Percentiles rank a stretch among this genome's conserved stretches.
These are phyloP conservation scores for Pelagia noctiluca DNA, from an alignment of 30 jellyfish, hydroid and myxozoan species.

Conservation along the genomic window DNA sequence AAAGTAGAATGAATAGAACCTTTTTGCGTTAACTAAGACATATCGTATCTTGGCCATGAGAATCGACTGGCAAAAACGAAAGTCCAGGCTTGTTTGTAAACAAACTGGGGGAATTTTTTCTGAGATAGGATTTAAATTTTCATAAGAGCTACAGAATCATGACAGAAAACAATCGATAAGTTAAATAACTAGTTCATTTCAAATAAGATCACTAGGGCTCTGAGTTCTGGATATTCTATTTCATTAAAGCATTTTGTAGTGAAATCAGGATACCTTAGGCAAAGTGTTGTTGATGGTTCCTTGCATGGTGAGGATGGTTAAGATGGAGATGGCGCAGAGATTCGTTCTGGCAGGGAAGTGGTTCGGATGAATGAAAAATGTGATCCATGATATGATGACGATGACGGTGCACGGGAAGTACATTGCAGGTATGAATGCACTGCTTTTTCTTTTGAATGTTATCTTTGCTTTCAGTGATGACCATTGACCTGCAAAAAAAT, in stretches of 20 bases:
- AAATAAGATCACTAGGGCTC: too few relatives aligned
- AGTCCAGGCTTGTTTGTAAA: too few relatives aligned
- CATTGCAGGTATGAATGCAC: slow-evolving; percentile 89
- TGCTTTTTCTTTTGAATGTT: slow-evolving; percentile 77
- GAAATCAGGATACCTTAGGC: slow-evolving; percentile 79
- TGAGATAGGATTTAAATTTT: too few relatives aligned
- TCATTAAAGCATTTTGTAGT: background rate
- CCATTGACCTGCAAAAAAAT: slow-evolving; percentile 80
- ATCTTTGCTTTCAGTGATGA: slow-evolving; percentile 73
- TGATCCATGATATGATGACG: slow-evolving; percentile 89
- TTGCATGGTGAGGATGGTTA: slow-evolving; percentile 86
- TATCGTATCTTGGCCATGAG: too few relatives aligned
- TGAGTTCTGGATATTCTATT: background rate
- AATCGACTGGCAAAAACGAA: too few relatives aligned
- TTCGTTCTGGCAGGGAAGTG: slow-evolving; percentile 96
- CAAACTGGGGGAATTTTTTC: too few relatives aligned
- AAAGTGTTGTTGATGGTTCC: slow-evolving; percentile 84
- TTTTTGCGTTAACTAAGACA: too few relatives aligned
- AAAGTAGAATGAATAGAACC: too few relatives aligned
- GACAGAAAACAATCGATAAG: too few relatives aligned
- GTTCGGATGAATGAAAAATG: slow-evolving; percentile 83
- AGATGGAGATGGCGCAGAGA: slow-evolving; percentile 79
- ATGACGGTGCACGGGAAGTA: slow-evolving; percentile 91
- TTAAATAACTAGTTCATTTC: too few relatives aligned
- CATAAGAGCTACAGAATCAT: too few relatives aligned